Conservation (phyloP, 2,888 invertebrate genomes). For the Xestia xanthographa region DNA sequence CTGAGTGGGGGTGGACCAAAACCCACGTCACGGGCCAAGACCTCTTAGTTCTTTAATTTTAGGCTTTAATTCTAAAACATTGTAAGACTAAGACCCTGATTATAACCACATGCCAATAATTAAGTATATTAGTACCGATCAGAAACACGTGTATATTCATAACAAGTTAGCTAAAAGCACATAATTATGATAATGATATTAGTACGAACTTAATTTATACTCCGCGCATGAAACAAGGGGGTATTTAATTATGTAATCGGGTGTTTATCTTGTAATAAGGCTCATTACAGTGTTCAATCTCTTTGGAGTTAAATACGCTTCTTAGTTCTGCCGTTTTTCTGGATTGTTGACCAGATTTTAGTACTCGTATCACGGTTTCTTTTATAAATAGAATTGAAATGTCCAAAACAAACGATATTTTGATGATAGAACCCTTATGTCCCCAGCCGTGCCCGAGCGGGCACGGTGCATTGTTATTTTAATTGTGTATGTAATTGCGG, state of each 20-base stretch:
- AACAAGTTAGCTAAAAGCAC: conserved; percentile 43
- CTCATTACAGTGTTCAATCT: conserved; percentile 33
- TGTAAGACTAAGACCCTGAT: not conserved
- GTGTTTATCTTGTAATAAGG: conserved; percentile 37
- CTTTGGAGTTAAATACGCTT: not conserved
- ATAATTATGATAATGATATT: conserved; percentile 60
- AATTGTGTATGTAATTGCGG: too few relatives aligned
- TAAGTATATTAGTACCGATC: conserved; percentile 46
- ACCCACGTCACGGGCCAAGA: not conserved
- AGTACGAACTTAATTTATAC: conserved; percentile 45
- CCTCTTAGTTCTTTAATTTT: not conserved
- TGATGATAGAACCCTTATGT: too few relatives aligned
- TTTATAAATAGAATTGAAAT: not conserved
- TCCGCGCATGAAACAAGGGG: conserved; percentile 37
- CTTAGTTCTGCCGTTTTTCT: conserved; percentile 15
- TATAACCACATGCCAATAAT: conserved; percentile 12
- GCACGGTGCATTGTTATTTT: too few relatives aligned
- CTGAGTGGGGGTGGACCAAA: not conserved
- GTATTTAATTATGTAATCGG: conserved; percentile 35
- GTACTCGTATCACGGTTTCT: not conserved
- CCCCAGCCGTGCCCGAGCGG: too few relatives aligned
- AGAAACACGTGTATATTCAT: conserved; percentile 34
- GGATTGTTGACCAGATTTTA: not conserved
- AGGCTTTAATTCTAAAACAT: not conserved
- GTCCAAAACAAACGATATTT: too few relatives aligned